Evolutionary conservation across 2,888 invertebrate species (phyloP).

Genomic region (Zele albiditarsus): DNA sequence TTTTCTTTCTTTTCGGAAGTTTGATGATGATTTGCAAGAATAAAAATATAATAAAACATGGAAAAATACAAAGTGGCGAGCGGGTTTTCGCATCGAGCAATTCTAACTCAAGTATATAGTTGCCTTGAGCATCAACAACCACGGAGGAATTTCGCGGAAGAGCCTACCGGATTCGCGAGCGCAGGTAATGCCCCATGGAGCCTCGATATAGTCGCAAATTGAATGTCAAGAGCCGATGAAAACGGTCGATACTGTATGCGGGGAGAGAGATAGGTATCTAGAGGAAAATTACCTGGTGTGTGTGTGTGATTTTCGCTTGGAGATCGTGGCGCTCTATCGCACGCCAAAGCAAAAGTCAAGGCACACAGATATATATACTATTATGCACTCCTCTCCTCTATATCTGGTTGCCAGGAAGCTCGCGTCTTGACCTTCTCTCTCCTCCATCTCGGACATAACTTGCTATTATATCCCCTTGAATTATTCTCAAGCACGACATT

Average conservation of each 20-base stretch:
- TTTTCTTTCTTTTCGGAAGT: not conserved
- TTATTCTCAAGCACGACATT: slow-evolving; percentile 35
- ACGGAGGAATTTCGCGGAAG: slow-evolving; percentile 31
- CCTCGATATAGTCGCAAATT: slow-evolving; percentile 46
- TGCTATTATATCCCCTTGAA: slow-evolving; percentile 26
- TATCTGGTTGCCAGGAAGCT: slow-evolving; percentile 52
- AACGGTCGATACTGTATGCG: slow-evolving; percentile 36
- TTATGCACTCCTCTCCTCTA: not conserved
- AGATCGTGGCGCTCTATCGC: slow-evolving; percentile 45
- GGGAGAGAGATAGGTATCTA: slow-evolving; percentile 28
- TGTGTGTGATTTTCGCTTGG: slow-evolving; percentile 9
- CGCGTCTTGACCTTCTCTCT: slow-evolving; percentile 26
- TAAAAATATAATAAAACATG: slow-evolving; percentile 6
- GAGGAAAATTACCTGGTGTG: slow-evolving; percentile 33
- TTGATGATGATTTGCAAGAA: slow-evolving; percentile 18
- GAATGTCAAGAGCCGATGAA: slow-evolving; percentile 46
- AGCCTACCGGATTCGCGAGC: slow-evolving; percentile 40
- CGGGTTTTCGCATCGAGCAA: slow-evolving; percentile 7
- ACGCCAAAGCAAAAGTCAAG: slow-evolving; percentile 34
- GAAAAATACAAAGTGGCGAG: slow-evolving; percentile 6
- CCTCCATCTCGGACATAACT: not conserved
- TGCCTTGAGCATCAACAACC: slow-evolving; percentile 26
- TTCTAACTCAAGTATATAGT: slow-evolving; percentile 28
- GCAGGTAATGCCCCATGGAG: slow-evolving; percentile 26
- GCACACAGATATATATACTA: slow-evolving; percentile 28